Evolutionary conservation across 2,888 invertebrate species (phyloP), one percentile per base, ranked within the genome.

Genomic region (Blastobasis adustella): DNA sequence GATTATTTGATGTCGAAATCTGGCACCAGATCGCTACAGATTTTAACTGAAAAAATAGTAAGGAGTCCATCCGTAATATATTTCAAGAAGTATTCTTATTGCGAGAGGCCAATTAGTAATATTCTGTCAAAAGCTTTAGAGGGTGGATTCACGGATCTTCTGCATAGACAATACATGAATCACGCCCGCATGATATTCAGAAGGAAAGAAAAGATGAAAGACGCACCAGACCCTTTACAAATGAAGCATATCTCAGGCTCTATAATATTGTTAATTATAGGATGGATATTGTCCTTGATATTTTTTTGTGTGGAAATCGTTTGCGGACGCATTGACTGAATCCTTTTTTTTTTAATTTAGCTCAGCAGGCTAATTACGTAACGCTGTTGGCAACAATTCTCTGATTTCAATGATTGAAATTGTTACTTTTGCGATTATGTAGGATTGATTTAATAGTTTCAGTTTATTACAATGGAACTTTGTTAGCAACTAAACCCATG

Each of bases 61-160:
- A 75, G 69, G 45, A 79, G 74, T 58, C 80, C 80, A 4, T 68
- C 69, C 1, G 80, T 76, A 7, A 66, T 82, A 47, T 79, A 71
- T 60, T 74, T 73, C 38, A 76, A 58, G 48, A 77, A 70, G 48
- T 67, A 63, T 60, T 76, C 77, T 4, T 68, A 73, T 0, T 49
- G 79, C 5, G 56, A 62, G 4, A 40, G 52, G 6, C 68, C 76
- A 2, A 49, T 79, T 1, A 73, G 58, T 51, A 57, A 58, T 23
- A 52, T 71, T 37, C 55, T 81, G 50, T 67, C 66, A 44, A 58
- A 57, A n/a, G 58, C 65, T 37, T 54, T 70, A 7, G 81, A 82
- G 59, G 63, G 62, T 4, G 81, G 80, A 6, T 70, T 79, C 43
- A 61, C 67, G 10, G 63, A 76, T 6, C 55, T 59, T 23, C 53